Evolutionary conservation across 2,113 vertebrate species (phyloP).

Genomic region (Erinaceus europaeus): DNA sequence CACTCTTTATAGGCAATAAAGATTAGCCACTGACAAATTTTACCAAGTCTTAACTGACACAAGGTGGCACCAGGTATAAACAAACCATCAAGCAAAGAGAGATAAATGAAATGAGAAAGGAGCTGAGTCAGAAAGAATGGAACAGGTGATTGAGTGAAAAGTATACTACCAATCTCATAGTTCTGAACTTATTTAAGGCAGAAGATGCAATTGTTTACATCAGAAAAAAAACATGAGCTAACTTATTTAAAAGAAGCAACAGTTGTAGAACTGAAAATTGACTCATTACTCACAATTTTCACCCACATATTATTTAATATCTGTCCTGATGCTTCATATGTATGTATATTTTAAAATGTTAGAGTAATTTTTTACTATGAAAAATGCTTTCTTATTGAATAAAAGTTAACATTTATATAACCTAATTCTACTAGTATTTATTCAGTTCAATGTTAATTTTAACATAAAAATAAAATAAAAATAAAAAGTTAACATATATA

Average conservation of each 20-base stretch:
- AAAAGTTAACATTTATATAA: too few species aligned
- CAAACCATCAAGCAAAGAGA: not conserved
- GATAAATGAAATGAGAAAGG: not conserved
- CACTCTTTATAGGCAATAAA: not conserved
- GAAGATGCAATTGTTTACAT: not conserved
- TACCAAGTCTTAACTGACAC: not conserved
- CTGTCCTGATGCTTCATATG: not conserved
- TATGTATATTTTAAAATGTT: not conserved
- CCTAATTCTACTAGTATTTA: not conserved
- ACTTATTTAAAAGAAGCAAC: not conserved
- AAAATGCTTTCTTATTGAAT: too few species aligned
- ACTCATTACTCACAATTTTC: not conserved
- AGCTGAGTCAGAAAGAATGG: not conserved
- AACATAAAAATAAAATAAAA: too few species aligned
- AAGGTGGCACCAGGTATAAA: not conserved
- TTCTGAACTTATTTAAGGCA: not conserved
- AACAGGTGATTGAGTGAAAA: not conserved
- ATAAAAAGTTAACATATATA: not conserved
- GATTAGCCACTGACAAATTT: fast-evolving
- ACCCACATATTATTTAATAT: not conserved
- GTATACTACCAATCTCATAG: not conserved
- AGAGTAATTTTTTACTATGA: too few species aligned
- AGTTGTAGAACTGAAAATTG: not conserved
- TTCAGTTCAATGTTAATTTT: too few species aligned
- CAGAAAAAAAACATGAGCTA: not conserved